Base-by-base conservation (phyloP, 2,113 vertebrate species). In the Rhea pennata region DNA sequence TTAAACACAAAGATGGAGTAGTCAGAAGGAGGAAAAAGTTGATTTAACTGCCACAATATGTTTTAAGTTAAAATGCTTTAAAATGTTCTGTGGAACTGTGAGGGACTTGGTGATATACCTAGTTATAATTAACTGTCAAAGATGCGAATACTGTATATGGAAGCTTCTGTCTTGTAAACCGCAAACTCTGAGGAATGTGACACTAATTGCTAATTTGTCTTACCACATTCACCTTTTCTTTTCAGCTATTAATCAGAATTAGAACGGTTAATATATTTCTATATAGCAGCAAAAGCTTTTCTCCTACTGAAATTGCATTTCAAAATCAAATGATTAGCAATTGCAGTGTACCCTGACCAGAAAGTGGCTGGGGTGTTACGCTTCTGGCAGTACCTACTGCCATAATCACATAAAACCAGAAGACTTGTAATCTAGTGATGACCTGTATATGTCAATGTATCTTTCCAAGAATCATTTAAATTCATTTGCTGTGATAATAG, bases 121-220 rank as follows among this genome's bases (percentile, higher is more conserved):
- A 58, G 53, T 24, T 76, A 44, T 31, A 80, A 90, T 79, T 91
- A 87, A 72, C 44, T 78, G 58, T 78, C 73, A 91, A 27, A 74
- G 72, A 59, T 31, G 88, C 12, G 78, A 71, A 71, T 71, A 15
- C 51, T 50, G 1, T 74, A 10, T 66, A 5, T 87, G 62, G 61
- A 92, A 89, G 27, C 27, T 36, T 39, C 61, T 94, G 3, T 93
- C 61, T 56, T 81, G 15, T 64, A 92, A 95, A 79, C 73, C 0
- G n/a, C 51, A 72, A 66, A 44, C 39, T 82, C 3, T 6, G 36
- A 62, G 39, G 58, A 79, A 4, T 87, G n/a, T 91, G 61, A 84
- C 62, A 72, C 39, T 36, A 36, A 69, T 56, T 23, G 31, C 78
- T 91, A 46, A 12, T 94, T 92, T 76, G 27, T 95, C 81, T 85